Evolutionary conservation across 2,113 vertebrate genomes (phyloP), one percentile per base, ranked within the genome.

Genomic region (Paralichthys olivaceus): DNA sequence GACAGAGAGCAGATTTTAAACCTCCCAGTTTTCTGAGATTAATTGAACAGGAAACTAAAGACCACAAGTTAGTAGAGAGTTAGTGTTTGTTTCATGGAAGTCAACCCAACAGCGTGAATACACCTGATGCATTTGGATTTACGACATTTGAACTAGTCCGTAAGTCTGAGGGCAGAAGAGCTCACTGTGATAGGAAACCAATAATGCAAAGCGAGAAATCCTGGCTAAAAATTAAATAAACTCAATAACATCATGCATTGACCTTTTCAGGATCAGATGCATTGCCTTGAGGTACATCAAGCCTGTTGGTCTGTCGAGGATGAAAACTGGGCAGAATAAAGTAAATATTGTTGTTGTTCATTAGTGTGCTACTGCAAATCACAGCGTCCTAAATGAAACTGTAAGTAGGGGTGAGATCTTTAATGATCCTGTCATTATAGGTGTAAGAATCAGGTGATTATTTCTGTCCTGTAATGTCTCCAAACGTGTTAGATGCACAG

Each of bases 241-340:
- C 62, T 68, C 60, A 71, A 26, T 88, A 59, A 77, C 29, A 34
- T 79, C 45, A 71, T 12, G 54, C 34, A 63, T 53, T 83, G 79
- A 84, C 82, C 80, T 85, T 88, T 85, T 66, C 54, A 26, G 58
- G 25, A 81, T 69, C 23, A 57, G 47, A 58, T 67, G 4, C 53
- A 70, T 84, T 20, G 81, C 79, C 75, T 85, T 76, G 45, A 74
- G 75, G 69, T 86, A 61, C 64, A 56, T 75, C 71, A 78, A 61
- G 22, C 63, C 53, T 47, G 23, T 20, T 13, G 26, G 26, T 66
- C 57, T 69, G 69, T 4, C 11, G 64, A 87, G 77, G 43, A 77
- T 61, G 64, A 53, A 69, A 57, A 72, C 20, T 25, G 19, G 5
- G 12, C 13, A 51, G 34, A 78, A 37, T 47, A 34, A 69, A 11